phyloP scores from a whole-genome alignment of 2,113 vertebrate genomes.

The Trinectes maculatus region DNA sequence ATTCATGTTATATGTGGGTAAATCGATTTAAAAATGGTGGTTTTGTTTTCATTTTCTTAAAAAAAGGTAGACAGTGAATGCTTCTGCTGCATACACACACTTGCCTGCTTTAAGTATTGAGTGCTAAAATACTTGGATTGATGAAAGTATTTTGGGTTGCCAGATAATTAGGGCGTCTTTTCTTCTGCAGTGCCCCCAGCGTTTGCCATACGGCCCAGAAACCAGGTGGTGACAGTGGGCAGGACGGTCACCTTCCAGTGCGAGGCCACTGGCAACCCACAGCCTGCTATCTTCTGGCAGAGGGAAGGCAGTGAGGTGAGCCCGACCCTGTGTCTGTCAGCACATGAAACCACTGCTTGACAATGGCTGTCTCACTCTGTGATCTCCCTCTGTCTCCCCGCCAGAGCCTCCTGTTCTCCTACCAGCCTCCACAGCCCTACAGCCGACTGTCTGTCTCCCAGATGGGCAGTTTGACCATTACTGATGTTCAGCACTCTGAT shows the following conservation, averaged over 20 bases:
- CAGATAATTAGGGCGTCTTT: slow-evolving; percentile 42
- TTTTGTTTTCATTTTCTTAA: slow-evolving; percentile 8
- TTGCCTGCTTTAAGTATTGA: neutral
- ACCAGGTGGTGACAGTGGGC: slow-evolving; percentile 90
- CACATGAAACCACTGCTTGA: slow-evolving; percentile 36
- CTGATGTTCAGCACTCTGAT: slow-evolving; percentile 90
- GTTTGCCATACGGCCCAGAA: slow-evolving; percentile 91
- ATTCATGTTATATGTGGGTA: slow-evolving; percentile 73
- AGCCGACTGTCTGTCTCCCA: slow-evolving; percentile 97
- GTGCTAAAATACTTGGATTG: slow-evolving; percentile 19
- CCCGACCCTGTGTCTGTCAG: slow-evolving; percentile 32
- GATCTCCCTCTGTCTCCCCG: slow-evolving; percentile 26
- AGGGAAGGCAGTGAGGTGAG: slow-evolving; percentile 95
- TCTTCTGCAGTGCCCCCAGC: slow-evolving; percentile 88
- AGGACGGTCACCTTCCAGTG: slow-evolving; percentile 94
- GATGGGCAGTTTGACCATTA: slow-evolving; percentile 96
- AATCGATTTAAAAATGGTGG: slow-evolving; percentile 19
- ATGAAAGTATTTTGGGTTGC: slow-evolving; percentile 30
- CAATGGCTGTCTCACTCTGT: slow-evolving; percentile 29
- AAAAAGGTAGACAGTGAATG: slow-evolving; percentile 35
- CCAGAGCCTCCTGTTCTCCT: slow-evolving; percentile 96
- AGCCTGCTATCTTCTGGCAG: slow-evolving; percentile 96
- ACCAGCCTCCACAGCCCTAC: slow-evolving; percentile 93
- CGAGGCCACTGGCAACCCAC: slow-evolving; percentile 93
- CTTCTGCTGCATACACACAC: slow-evolving; percentile 1